Evolutionary conservation across 2,113 vertebrate genomes (phyloP).

Genomic region (Zingel zingel): DNA sequence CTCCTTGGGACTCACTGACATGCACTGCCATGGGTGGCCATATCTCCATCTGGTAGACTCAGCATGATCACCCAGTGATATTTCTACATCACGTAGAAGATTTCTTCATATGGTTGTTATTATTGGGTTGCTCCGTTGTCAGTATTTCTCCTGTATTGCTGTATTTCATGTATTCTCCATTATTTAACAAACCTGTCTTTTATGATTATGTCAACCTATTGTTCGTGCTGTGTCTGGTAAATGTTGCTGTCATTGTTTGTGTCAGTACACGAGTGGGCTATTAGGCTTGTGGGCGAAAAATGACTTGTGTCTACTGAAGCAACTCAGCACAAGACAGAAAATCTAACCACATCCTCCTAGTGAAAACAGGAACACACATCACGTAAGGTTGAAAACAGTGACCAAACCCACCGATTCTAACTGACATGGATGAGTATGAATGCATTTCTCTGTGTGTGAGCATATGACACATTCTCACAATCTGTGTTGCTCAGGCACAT

Average conservation of each 20-base stretch:
- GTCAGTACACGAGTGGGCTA: conserved; percentile 52
- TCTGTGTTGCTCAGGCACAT: conserved; percentile 61
- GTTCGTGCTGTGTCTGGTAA: conserved; percentile 51
- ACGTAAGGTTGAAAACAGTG: conserved; percentile 56
- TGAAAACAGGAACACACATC: conserved; percentile 73
- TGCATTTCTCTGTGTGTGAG: conserved; percentile 54
- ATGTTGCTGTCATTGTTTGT: conserved; percentile 51
- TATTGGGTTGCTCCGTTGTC: not conserved
- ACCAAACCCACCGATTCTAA: conserved; percentile 68
- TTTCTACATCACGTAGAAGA: conserved; percentile 52
- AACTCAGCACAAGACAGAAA: conserved; percentile 60
- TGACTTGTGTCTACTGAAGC: conserved; percentile 52
- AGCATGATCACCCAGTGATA: conserved; percentile 60
- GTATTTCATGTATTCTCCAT: not conserved
- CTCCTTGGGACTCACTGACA: conserved; percentile 60
- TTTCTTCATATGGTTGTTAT: conserved; percentile 23
- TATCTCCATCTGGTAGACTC: conserved; percentile 72
- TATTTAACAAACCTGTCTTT: conserved; percentile 15
- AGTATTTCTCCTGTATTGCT: conserved; percentile 6
- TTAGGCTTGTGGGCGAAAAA: conserved; percentile 52
- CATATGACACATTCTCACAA: conserved; percentile 65
- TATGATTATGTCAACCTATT: conserved; percentile 22
- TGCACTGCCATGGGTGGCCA: conserved; percentile 63
- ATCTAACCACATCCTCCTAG: conserved; percentile 77
- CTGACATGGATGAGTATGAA: conserved; percentile 56